These are phyloP conservation scores for Pterophyllum scalare DNA, from an alignment of 2,113 vertebrate species.

Conservation along the genomic window DNA sequence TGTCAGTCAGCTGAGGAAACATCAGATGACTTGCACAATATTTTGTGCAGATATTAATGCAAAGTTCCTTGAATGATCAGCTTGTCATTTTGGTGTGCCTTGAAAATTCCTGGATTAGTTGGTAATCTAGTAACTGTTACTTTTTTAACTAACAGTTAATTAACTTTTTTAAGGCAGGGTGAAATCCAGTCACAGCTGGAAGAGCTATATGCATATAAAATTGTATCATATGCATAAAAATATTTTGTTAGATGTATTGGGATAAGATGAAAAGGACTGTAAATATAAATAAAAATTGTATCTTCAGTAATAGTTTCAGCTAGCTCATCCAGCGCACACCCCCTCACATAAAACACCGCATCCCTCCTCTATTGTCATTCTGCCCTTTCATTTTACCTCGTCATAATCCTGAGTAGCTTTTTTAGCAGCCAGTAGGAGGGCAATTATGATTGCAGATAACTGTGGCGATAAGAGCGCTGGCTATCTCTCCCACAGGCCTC, in stretches of 20 bases:
- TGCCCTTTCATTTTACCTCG: slow-evolving; percentile 44
- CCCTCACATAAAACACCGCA: neutral
- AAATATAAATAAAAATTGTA: neutral
- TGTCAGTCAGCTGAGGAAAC: neutral
- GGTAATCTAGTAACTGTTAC: neutral
- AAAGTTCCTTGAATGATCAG: neutral
- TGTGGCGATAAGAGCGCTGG: slow-evolving; percentile 4
- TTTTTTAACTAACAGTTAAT: no score
- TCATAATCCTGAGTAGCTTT: slow-evolving; percentile 29
- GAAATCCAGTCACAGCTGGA: neutral
- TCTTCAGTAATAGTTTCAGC: neutral
- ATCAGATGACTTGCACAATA: rapidly evolving
- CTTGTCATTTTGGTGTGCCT: neutral
- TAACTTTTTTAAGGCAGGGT: no score
- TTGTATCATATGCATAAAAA: neutral
- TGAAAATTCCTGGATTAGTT: neutral
- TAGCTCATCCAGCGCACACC: neutral
- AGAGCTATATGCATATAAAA: neutral
- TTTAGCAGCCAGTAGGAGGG: slow-evolving; percentile 28
- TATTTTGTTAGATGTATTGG: neutral
- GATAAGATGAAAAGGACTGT: neutral
- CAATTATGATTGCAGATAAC: slow-evolving; percentile 59
- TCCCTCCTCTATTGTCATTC: neutral
- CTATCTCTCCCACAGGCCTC: slow-evolving; percentile 13
- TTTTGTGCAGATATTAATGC: neutral